Evolutionary conservation across 2,113 vertebrate genomes (phyloP), one percentile per base, ranked within the genome.

Genomic region (Aegotheles bennettii): DNA sequence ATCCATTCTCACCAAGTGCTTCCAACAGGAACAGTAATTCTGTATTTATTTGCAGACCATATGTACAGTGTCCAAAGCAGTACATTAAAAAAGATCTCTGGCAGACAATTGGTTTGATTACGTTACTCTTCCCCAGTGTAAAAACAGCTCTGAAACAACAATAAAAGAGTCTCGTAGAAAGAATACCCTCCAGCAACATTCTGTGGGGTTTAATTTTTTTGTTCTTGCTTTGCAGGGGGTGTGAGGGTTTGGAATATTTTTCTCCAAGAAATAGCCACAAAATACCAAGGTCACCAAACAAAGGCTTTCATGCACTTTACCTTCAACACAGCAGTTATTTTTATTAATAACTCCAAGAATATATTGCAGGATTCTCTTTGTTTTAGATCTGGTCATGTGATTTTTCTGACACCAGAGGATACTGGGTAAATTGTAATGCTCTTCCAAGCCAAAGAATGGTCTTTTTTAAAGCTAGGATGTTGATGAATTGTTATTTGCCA

Each of bases 401-500:
- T 90, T 94, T 94, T 78, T 83, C 94, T 89, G 31, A 97, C 87
- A 96, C 91, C 48, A 96, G 83, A 89, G 93, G 96, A 97, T 91
- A 97, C 76, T 97, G 91, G 73, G 96, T 96, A 97, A 98, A 97
- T 95, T 97, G 89, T 97, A 97, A 91, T 92, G 67, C 65, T 96
- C 78, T 96, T 95, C 74, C 65, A 94, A 89, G 82, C 64, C 90
- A 95, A 96, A 97, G 84, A 97, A 97, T 92, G 40, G 83, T 87
- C 87, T 96, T 96, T 98, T 97, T 97, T 92, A 97, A 97, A 97
- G 73, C 76, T 85, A 92, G 71, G 75, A 87, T 94, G 79, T 91
- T 98, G 97, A 98, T 97, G 94, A 98, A 98, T 95, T 97, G 94
- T 89, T 97, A 97, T 97, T 98, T 98, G 94, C 94, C 90, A 89